Base-by-base conservation (phyloP, 2,797 vertebrate genomes). In the Lemur catta region DNA sequence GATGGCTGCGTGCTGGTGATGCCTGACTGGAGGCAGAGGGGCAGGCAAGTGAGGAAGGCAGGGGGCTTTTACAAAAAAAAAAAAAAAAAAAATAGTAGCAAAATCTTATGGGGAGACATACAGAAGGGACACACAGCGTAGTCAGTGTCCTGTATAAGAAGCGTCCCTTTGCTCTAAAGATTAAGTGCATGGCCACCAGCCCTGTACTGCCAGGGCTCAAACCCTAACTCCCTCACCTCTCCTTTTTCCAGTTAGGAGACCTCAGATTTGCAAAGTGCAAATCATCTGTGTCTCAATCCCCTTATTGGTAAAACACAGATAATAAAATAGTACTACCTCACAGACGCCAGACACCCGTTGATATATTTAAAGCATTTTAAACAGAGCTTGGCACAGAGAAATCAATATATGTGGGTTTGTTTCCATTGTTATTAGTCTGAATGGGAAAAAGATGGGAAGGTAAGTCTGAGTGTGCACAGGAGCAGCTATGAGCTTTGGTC, bases 351-450 rank as follows among this genome's bases (percentile, higher is more conserved):
- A 46, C 46, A 71, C 46, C 7, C 12, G 59, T 33, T 61, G 35
- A 69, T 52, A 74, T 78, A 35, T 75, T 93, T 80, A 94, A 74
- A 89, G 46, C 48, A 81, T 94, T 89, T 89, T 41, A 95, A 95
- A 81, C 28, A 52, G 46, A 72, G 50, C 10, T 87, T 46, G 12
- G 22, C 76, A 63, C 41, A 55, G 22, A 79, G 57, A 91, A 96
- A 92, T 93, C 79, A 74, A 78, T 89, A 20, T 17, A 8, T 71
- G 72, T 85, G 61, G 22, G 22, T 35, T 57, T 89, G 55, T 81
- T 93, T 84, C 41, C 63, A 76, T 74, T 94, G 63, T n/a, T 84
- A 61, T 78, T 87, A 69, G 35, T 84, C 43, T 22, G 63, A 89
- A 93, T 72, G 72, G 35, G 33, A 20, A 84, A 78, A 92, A 80